Evolutionary conservation across 2,888 invertebrate species (phyloP).

Genomic region (Ophion ellenae): DNA sequence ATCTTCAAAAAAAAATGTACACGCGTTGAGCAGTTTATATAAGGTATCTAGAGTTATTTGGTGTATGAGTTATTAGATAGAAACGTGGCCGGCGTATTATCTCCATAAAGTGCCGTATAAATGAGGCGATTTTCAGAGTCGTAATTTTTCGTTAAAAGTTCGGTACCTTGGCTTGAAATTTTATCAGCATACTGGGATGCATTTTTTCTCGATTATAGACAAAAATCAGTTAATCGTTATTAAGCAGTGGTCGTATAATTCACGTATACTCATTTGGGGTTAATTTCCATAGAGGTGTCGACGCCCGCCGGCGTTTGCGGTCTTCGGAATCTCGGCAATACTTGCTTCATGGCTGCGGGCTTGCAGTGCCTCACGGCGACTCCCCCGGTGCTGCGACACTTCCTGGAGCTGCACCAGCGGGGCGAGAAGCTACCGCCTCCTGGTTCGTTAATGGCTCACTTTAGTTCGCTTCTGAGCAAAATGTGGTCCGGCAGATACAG

Average conservation of each 20-base stretch:
- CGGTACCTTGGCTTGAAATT: no score
- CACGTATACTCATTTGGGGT: neutral
- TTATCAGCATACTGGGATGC: no score
- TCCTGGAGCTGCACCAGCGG: conserved; percentile 81
- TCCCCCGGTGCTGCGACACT: conserved; percentile 85
- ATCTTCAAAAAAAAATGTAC: no score
- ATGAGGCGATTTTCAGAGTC: no score
- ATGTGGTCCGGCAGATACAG: conserved; percentile 86
- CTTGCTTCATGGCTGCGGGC: conserved; percentile 86
- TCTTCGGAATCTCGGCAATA: conserved; percentile 85
- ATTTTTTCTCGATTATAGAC: no score
- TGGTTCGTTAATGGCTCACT: conserved; percentile 84
- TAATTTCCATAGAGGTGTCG: conserved; percentile 70
- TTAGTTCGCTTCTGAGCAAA: conserved; percentile 85
- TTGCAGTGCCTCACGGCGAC: conserved; percentile 86
- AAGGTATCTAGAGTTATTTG: no score
- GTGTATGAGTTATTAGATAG: no score
- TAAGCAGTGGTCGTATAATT: neutral
- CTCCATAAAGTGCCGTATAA: no score
- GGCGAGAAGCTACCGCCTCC: conserved; percentile 79
- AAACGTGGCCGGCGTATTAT: no score
- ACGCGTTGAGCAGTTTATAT: no score
- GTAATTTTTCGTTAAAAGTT: no score
- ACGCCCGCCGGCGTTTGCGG: conserved; percentile 85
- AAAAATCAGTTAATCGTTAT: no score